A percentile compares a stretch with the other conserved stretches of the same genome.
phyloP scores from a whole-genome alignment of 2,888 invertebrate genomes.

The Ecliptopera silaceata region DNA sequence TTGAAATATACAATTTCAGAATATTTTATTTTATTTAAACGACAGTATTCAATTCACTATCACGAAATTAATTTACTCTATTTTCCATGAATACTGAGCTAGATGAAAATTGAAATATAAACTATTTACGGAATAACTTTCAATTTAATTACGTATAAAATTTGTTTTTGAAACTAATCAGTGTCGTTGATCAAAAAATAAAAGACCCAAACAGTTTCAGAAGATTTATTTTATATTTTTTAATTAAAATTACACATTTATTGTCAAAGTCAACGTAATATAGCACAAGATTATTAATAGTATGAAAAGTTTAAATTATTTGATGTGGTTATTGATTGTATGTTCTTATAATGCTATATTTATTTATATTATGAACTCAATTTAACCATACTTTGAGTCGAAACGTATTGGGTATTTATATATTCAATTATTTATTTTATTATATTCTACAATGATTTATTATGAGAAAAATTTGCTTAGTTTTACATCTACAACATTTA shows the following conservation, averaged over 20 bases:
- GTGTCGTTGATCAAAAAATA: conserved; percentile 10
- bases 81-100: no score
- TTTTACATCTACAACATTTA: conserved; percentile 3
- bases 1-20: no score
- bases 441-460: background rate
- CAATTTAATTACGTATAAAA: no score
- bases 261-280: conserved; percentile 82
- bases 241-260: conserved; percentile 79
- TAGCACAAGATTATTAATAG: conserved; percentile 67
- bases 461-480: conserved; percentile 7
- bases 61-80: no score
- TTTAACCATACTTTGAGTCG: background rate
- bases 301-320: conserved; percentile 41
- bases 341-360: background rate
- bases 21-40: no score
- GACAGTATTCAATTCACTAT: no score
- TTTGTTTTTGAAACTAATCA: background rate
- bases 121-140: no score
- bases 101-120: no score
- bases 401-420: no score
- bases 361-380: background rate
- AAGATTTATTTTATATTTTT: conserved; percentile 63
- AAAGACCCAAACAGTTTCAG: conserved; percentile 41
- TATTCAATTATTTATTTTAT: background rate
- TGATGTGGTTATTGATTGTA: conserved; percentile 30